These are phyloP conservation scores for Condylura cristata DNA, from an alignment of 2,113 vertebrate species.

Conservation along the genomic window DNA sequence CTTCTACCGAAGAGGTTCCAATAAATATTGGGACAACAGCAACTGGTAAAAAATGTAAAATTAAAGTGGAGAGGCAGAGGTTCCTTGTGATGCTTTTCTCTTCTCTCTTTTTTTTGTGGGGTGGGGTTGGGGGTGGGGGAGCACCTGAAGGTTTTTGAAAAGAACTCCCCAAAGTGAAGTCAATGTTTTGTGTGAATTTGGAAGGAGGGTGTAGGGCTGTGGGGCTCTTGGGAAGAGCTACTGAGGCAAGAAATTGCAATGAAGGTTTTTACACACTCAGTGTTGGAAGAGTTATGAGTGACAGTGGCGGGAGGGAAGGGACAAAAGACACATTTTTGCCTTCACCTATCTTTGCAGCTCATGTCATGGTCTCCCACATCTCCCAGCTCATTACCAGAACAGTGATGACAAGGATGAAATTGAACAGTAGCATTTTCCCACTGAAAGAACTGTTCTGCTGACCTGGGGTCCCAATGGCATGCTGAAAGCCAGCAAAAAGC, in stretches of 20 bases:
- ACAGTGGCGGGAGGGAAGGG: too few species aligned
- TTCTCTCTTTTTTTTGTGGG: too few species aligned
- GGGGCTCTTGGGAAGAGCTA: background rate
- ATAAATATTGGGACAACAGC: background rate
- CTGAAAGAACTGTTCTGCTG: too few species aligned
- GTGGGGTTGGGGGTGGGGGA: too few species aligned
- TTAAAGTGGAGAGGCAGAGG: background rate
- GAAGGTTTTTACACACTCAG: background rate
- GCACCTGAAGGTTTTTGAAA: background rate
- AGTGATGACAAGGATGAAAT: too few species aligned
- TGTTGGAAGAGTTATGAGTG: background rate
- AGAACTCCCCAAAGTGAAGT: background rate
- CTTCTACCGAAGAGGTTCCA: background rate
- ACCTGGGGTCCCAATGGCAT: too few species aligned
- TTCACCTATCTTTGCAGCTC: background rate
- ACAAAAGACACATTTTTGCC: background rate
- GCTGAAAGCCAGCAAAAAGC: too few species aligned
- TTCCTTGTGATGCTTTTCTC: background rate
- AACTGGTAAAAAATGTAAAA: background rate
- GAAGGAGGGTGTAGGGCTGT: too few species aligned
- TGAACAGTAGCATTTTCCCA: too few species aligned
- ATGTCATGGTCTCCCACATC: too few species aligned
- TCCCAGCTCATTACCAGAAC: too few species aligned
- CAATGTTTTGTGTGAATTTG: background rate
- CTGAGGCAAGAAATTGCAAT: background rate